phyloP scores from a whole-genome alignment of 2,797 vertebrate genomes.

The Neoniphon sammara region DNA sequence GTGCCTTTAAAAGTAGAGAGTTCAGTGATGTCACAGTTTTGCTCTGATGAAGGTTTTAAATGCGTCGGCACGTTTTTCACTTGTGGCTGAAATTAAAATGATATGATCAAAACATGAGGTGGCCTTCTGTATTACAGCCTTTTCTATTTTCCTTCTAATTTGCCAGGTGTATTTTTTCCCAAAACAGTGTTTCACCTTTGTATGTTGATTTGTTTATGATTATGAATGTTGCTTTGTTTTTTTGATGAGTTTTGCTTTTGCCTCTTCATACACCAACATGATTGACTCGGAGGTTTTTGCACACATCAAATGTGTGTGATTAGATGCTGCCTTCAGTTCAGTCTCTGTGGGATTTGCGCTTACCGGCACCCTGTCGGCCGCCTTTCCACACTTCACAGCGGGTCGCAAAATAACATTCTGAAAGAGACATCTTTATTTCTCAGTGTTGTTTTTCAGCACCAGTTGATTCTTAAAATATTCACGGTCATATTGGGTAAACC shows the following conservation, averaged over 20 bases:
- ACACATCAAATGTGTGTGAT: conserved; percentile 44
- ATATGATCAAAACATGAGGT: too few species aligned
- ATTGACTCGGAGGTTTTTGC: conserved; percentile 18
- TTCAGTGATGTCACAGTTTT: too few species aligned
- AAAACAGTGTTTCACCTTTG: conserved; percentile 28
- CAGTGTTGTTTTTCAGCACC: conserved; percentile 50
- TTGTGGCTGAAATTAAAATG: too few species aligned
- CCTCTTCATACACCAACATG: neutral
- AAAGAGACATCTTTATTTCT: conserved; percentile 60
- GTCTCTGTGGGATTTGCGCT: conserved; percentile 32
- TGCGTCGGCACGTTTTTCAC: too few species aligned
- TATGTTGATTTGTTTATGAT: conserved; percentile 30
- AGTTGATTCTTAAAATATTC: conserved; percentile 66
- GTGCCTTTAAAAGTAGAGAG: too few species aligned
- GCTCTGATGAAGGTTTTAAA: too few species aligned
- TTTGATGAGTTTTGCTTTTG: conserved; percentile 15
- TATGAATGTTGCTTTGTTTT: conserved; percentile 1
- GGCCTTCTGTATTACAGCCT: too few species aligned
- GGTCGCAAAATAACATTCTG: conserved; percentile 56
- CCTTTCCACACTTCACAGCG: conserved; percentile 63
- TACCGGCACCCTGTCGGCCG: conserved; percentile 49
- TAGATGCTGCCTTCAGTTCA: conserved; percentile 30
- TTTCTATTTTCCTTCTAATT: too few species aligned
- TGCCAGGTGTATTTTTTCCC: too few species aligned
- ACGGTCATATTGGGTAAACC: conserved; percentile 64